These are phyloP conservation scores for Phymorhynchus buccinoides DNA, from an alignment of 1,140 invertebrate genomes.

Conservation along the genomic window DNA sequence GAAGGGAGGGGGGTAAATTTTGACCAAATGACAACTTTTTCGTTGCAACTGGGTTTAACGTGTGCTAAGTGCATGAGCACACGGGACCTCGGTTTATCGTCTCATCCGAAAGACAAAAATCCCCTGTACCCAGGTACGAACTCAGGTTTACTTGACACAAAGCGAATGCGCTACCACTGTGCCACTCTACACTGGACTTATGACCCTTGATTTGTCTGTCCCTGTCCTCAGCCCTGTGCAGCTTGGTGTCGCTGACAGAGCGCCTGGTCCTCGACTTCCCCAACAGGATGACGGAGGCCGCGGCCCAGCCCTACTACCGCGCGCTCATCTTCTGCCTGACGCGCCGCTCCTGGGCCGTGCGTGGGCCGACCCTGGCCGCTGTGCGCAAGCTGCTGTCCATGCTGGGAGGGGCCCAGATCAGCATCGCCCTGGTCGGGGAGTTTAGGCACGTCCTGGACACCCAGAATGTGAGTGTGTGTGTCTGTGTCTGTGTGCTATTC, in stretches of 20 bases:
- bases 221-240: conserved; percentile 67
- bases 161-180: no score
- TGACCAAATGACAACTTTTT: no score
- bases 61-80: no score
- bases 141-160: no score
- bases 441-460: conserved; percentile 77
- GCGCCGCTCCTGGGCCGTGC: conserved; percentile 64
- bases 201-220: conserved; percentile 75
- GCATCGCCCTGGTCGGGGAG: conserved; percentile 78
- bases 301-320: conserved; percentile 76
- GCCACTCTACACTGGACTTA: no score
- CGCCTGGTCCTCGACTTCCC: conserved; percentile 79
- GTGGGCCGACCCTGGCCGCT: conserved; percentile 62
- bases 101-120: no score
- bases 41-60: no score
- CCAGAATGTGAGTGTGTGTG: conserved; percentile 73
- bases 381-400: conserved; percentile 72
- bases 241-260: conserved; percentile 78
- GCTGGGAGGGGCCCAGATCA: conserved; percentile 73
- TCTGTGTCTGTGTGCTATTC: no score
- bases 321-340: conserved; percentile 80
- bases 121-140: no score
- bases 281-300: conserved; percentile 63
- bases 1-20: no score
- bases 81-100: no score